Percentiles rank a stretch among this genome's conserved stretches.
Evolutionary conservation across 2,888 invertebrate genomes (phyloP).

Genomic region (Lordiphosa andalusiaca): DNA sequence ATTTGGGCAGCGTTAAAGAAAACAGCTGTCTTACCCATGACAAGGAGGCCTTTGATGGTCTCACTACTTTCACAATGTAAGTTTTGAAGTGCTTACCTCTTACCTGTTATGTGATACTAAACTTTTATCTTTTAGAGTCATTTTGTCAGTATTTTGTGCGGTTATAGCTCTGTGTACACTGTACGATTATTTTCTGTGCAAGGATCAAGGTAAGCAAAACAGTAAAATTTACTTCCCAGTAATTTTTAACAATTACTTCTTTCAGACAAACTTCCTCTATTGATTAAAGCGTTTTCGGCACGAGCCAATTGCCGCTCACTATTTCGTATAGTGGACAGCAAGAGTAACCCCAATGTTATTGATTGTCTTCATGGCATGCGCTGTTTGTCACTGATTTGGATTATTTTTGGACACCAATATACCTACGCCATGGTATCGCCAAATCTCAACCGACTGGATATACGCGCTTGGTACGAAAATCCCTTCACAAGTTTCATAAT

Average conservation of each 20-base stretch:
- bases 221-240: too few species aligned
- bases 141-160: slow-evolving; percentile 31
- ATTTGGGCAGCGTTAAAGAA: slow-evolving; percentile 19
- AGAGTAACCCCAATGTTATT: slow-evolving; percentile 38
- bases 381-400: slow-evolving; percentile 80
- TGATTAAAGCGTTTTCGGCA: slow-evolving; percentile 58
- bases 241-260: too few species aligned
- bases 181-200: slow-evolving; percentile 49
- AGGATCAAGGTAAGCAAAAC: slow-evolving; percentile 41
- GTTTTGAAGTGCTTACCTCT: slow-evolving; percentile 3
- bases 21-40: slow-evolving; percentile 24
- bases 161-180: slow-evolving; percentile 29
- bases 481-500: slow-evolving; percentile 61
- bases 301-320: slow-evolving; percentile 48
- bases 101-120: too few species aligned
- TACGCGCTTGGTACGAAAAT: slow-evolving; percentile 60
- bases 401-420: slow-evolving; percentile 76
- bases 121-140: slow-evolving; percentile 19
- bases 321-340: slow-evolving; percentile 35
- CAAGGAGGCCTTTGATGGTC: slow-evolving; percentile 20
- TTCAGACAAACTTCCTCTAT: slow-evolving; percentile 25
- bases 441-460: slow-evolving; percentile 46
- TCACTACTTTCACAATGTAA: slow-evolving; percentile 65
- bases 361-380: slow-evolving; percentile 80
- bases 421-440: slow-evolving; percentile 46